Evolutionary conservation across 2,888 invertebrate species (phyloP), one percentile per base, ranked within the genome.

Genomic region (Dascillus cervinus): DNA sequence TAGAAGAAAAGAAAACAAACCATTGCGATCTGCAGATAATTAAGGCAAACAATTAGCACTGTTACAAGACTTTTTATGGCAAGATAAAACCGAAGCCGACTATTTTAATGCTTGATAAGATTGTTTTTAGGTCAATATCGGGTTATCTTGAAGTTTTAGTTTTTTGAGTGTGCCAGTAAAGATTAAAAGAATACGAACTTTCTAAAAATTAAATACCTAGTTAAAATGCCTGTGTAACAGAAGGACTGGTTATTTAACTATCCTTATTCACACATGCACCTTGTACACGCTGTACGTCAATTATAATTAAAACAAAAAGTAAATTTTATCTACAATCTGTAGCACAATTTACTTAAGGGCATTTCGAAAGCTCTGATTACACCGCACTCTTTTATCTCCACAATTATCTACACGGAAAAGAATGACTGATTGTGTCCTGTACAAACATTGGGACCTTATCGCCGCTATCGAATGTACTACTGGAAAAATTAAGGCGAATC

Each of bases 211-310:
- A 23, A 23, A 11, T 23, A 23, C 3, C 9, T 11, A 11, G 3
- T 23, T 23, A 23, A 23, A 23, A 23, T 23, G 11, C 13, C 13
- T n/a, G 19, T 24, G 10, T 12, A 22, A 28, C 27, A 29, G 22
- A 26, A 27, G 25, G 29, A 21, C 27, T 26, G 19, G 17, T 32
- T 32, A 32, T 27, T 32, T 32, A 32, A 23, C 27, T 32, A 30
- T 30, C 27, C n/a, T n/a, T n/a, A n/a, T n/a, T n/a, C n/a, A n/a
- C n/a, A 36, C 25, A 19, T 25, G 17, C 35, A 36, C 35, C 35
- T 36, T n/a, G n/a, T n/a, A 36, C 35, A 26, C 20, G 22, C 19
- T 34, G 29, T 20, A 28, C 33, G 34, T 34, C 34, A 34, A 30
- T 26, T 30, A 30, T 26, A 26, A 29, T 34, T 30, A 30, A 24